phyloP scores from a whole-genome alignment of 1,140 invertebrate genomes.

The Pristionchus pacificus region DNA sequence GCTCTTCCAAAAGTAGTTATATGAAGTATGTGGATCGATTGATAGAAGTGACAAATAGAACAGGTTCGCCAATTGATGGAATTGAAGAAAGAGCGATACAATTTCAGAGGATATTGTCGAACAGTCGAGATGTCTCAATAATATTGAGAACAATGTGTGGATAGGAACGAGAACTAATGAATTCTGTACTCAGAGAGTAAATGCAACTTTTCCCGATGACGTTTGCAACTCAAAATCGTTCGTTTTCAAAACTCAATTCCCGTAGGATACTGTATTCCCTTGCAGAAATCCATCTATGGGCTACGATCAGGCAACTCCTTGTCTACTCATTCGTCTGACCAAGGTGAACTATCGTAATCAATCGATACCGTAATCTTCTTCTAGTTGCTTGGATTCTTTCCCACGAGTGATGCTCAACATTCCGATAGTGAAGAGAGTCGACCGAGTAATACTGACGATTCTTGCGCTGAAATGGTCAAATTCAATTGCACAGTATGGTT shows the following conservation, averaged over 20 bases:
- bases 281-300: not conserved
- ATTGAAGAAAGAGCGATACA: not conserved
- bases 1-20: not conserved
- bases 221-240: not conserved
- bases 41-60: not conserved
- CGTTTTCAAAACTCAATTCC: not conserved
- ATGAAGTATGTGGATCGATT: not conserved
- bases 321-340: not conserved
- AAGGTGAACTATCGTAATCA: not conserved
- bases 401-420: not conserved
- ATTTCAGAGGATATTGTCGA: not conserved
- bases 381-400: not conserved
- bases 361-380: not conserved
- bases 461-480: not conserved
- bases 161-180: not conserved
- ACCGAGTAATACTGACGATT: too few species aligned
- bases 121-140: too few species aligned
- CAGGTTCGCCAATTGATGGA: not conserved
- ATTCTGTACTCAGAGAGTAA: not conserved
- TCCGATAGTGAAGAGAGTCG: not conserved
- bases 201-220: too few species aligned
- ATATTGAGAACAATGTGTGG: too few species aligned
- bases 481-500: too few species aligned
- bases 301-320: not conserved
- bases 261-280: not conserved